phyloP scores from a whole-genome alignment of 2,888 invertebrate genomes.

The Cryptocephalus moraei region DNA sequence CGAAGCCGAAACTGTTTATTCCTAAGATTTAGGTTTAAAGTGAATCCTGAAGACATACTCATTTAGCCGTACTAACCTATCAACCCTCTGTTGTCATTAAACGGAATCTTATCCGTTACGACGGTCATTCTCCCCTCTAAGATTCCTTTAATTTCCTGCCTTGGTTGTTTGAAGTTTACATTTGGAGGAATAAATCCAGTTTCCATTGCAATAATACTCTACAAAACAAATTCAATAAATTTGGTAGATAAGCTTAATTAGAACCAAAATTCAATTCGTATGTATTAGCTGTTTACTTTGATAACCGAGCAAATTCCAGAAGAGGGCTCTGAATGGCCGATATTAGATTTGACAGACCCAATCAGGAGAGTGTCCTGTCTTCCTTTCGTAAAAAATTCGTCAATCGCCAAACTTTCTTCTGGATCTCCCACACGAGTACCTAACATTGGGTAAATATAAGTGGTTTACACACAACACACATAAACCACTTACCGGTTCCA shows the following conservation, averaged over 20 bases:
- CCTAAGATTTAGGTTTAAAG: constrained; percentile 45
- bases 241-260: too few species aligned
- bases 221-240: constrained; percentile 3
- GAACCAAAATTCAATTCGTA: too few species aligned
- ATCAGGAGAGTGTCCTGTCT: constrained; percentile 62
- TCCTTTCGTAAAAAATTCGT: constrained; percentile 64
- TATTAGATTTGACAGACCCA: constrained; percentile 88
- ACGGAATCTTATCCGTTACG: constrained; percentile 59
- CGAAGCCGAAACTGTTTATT: constrained; percentile 89
- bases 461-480: too few species aligned
- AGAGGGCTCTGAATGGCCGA: constrained; percentile 86
- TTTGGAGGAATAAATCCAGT: constrained; percentile 75
- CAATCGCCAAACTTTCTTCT: constrained; percentile 77
- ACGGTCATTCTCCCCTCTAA: constrained; percentile 56
- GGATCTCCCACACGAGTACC: constrained; percentile 81
- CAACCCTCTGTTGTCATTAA: constrained; percentile 54
- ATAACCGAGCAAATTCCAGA: constrained; percentile 74
- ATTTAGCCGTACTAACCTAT: constrained; percentile 43
- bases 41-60: not conserved
- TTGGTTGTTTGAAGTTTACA: constrained; percentile 52
- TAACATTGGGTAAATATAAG: constrained; percentile 16
- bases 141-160: constrained; percentile 48
- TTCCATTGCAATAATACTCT: constrained; percentile 53
- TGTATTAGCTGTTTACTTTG: constrained; percentile 51
- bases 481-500: constrained; percentile 51